Evolutionary conservation across 1,140 invertebrate species (phyloP), one percentile per base, ranked within the genome.

Genomic region (Drosophila seguyi): DNA sequence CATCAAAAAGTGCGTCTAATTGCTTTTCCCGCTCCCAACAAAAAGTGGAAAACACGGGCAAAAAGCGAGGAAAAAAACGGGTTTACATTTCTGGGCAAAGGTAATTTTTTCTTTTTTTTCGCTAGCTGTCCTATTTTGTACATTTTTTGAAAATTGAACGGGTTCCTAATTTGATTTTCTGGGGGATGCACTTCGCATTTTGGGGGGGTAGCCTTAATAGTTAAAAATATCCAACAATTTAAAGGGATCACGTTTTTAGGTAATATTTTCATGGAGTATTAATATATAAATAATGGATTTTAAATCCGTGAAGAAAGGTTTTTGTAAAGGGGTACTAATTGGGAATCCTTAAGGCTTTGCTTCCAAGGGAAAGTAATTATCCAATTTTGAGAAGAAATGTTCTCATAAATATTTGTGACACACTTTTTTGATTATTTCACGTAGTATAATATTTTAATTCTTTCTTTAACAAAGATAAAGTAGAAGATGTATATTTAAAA

Each of bases 1-100:
- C 85, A 77, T 90, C 85, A 90, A 79, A 85, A 90, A 90, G 68
- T 78, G 85, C 78, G 78, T 90, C 85, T 90, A 90, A 90, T 90
- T 90, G 85, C 78, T 90, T 90, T 90, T 81, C 66, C 79, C 75
- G 56, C 75, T 57, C 57, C 45, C 47, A 57, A 57, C 42, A 36
- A 55, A 67, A 72, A 52, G 59, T 20, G 27, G 36, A 75, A 69
- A 42, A 62, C 48, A 20, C 29, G 14, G 25, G 36, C 53, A 68
- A 55, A 48, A 36, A 27, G 52, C 34, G 34, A 38, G 31, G 10
- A 36, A 44, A 75, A 79, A 75, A 87, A 80, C 52, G 78, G 85
- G 77, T 74, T 71, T 56, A 69, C 66, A 65, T 72, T 75, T 74
- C 62, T 69, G 55, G 63, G 56, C 44, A 85, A 90, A 90, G 81